Percentiles rank a stretch among this genome's conserved stretches.
Evolutionary conservation across 2,888 invertebrate species (phyloP).

Genomic region (Acanthoscelides obtectus): DNA sequence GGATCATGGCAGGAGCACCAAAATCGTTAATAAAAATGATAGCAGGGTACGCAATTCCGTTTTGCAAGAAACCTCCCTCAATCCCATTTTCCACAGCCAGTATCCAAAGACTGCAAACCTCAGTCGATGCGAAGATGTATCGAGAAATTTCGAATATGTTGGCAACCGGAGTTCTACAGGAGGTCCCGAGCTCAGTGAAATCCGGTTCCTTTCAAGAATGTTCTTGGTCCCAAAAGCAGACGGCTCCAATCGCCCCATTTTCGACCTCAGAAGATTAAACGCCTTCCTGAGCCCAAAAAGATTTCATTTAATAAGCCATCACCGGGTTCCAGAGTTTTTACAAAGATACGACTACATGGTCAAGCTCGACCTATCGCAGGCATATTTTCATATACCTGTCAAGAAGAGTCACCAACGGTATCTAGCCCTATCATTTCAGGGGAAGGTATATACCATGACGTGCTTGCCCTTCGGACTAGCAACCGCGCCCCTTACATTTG

Average conservation of each 20-base stretch:
- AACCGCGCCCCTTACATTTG: slow-evolving; percentile 25
- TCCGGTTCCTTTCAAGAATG: not conserved
- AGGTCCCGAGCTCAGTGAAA: slow-evolving; percentile 8
- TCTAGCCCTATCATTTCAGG: slow-evolving; percentile 10
- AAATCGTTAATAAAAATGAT: not conserved
- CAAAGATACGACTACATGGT: slow-evolving; percentile 17
- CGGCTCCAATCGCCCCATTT: slow-evolving; percentile 10
- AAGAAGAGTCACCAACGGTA: slow-evolving; percentile 13
- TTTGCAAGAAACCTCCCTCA: not conserved
- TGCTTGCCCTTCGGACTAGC: slow-evolving; percentile 29
- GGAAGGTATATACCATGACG: slow-evolving; percentile 15
- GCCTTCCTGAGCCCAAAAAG: not conserved
- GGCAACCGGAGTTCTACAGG: not conserved
- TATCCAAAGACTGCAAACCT: not conserved
- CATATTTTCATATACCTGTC: slow-evolving; percentile 10
- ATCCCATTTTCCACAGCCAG: not conserved
- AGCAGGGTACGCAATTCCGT: not conserved
- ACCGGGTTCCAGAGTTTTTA: slow-evolving; percentile 22
- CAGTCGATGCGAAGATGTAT: not conserved
- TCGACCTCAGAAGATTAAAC: slow-evolving; percentile 13
- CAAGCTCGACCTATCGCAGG: slow-evolving; percentile 23
- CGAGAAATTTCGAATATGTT: slow-evolving; percentile 1
- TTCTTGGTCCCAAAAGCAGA: slow-evolving; percentile 4
- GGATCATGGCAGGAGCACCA: not conserved
- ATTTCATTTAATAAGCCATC: slow-evolving; percentile 3